Conservation (phyloP, 2,113 vertebrate species). For the human region GRCh38 chr2:37313501-37314000, state of each 20-base stretch:
- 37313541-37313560: neutral
- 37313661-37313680: neutral
- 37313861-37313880: neutral
- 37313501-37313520: neutral
- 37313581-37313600: neutral
- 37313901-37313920: neutral
- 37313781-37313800: neutral
- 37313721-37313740: neutral
- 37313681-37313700: neutral
- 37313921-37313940: neutral
- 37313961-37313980: neutral
- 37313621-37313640: neutral
- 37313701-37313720: neutral
- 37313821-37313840: neutral
- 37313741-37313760: neutral
- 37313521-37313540: conserved; percentile 30
- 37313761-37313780: neutral
- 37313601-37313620: neutral
- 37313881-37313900: neutral
- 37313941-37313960: neutral
- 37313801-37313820: neutral
- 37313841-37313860: neutral
- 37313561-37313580: neutral
- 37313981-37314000: neutral
- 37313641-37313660: neutral